These are phyloP conservation scores for Motacilla tschutschensis DNA, from an alignment of 2,113 vertebrate species.

Conservation along the genomic window DNA sequence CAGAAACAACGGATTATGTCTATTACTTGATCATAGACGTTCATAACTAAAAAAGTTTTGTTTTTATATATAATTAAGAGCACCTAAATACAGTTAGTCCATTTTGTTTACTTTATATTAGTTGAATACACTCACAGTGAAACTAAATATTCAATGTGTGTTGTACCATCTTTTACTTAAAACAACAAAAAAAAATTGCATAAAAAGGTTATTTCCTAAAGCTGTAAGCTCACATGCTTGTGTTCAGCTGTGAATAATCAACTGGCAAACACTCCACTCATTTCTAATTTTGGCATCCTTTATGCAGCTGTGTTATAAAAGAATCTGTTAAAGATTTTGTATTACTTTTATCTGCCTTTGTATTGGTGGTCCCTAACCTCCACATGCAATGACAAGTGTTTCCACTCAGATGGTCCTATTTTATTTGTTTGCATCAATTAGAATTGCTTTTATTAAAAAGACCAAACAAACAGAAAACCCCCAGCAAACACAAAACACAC, in stretches of 20 bases:
- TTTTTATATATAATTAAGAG: not conserved
- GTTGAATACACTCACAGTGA: not conserved
- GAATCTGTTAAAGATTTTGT: not conserved
- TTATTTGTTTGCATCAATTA: not conserved
- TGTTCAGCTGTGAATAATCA: conserved; percentile 19
- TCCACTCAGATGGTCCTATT: not conserved
- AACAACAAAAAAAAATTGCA: not conserved
- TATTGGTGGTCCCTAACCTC: not conserved
- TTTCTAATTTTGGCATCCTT: not conserved
- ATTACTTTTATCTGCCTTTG: not conserved
- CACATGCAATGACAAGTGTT: not conserved
- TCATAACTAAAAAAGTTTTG: not conserved
- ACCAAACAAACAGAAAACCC: not conserved
- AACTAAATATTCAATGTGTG: not conserved
- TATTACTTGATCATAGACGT: not conserved
- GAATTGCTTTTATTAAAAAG: not conserved
- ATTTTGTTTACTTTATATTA: not conserved
- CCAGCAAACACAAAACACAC: not conserved
- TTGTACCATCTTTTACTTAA: not conserved
- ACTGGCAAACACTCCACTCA: not conserved
- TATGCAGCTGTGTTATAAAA: not conserved
- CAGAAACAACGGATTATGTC: not conserved
- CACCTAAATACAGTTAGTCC: not conserved
- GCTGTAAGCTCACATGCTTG: not conserved
- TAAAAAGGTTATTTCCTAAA: not conserved